Evolutionary conservation across 2,797 vertebrate species (phyloP).

Genomic region (Diplodus sargus): DNA sequence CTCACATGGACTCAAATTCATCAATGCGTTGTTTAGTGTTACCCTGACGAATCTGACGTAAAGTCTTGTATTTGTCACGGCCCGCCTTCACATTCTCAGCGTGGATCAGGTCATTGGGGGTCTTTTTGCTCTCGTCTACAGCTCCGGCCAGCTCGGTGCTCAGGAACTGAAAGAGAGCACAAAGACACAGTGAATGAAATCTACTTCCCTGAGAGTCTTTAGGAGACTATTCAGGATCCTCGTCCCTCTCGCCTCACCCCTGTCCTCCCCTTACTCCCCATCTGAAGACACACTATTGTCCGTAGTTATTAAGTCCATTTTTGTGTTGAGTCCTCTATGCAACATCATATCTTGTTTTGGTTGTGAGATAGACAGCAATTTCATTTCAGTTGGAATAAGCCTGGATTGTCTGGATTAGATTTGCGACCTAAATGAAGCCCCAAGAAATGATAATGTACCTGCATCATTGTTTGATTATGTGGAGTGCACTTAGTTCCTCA

Average conservation of each 20-base stretch:
- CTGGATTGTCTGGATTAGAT: conserved; percentile 33
- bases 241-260: conserved; percentile 20
- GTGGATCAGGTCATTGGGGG: conserved; percentile 94
- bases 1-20: conserved; percentile 98
- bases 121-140: conserved; percentile 96
- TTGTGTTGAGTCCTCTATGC: conserved; percentile 48
- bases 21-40: conserved; percentile 99
- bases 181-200: conserved; percentile 56
- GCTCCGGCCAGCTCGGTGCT: conserved; percentile 93
- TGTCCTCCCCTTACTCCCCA: conserved; percentile 22
- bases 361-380: conserved; percentile 40
- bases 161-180: conserved; percentile 86
- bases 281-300: conserved; percentile 64
- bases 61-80: conserved; percentile 99
- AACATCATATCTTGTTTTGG: conserved; percentile 59
- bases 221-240: conserved; percentile 61
- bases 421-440: conserved; percentile 50
- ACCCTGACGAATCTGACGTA: conserved; percentile 96
- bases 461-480: conserved; percentile 62
- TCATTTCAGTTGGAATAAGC: conserved; percentile 39
- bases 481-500: conserved; percentile 63
- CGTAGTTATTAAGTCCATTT: conserved; percentile 65
- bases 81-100: conserved; percentile 95
- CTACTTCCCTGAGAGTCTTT: conserved; percentile 43
- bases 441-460: conserved; percentile 50